phyloP scores from a whole-genome alignment of 2,888 invertebrate genomes.

The Nyleta sp. region DNA sequence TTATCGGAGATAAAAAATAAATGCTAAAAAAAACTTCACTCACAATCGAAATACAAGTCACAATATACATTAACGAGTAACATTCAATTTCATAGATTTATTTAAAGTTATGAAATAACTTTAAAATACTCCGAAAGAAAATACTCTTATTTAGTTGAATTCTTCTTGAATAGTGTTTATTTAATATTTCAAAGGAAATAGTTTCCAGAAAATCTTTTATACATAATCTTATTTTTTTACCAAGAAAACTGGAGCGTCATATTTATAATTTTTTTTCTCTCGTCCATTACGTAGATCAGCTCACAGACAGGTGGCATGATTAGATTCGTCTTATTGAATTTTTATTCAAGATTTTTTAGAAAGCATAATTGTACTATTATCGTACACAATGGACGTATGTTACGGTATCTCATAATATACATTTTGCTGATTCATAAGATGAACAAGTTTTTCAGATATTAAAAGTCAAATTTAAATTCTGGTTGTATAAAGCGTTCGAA shows the following conservation, averaged over 20 bases:
- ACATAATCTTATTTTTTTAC: background rate
- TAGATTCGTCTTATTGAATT: conserved; percentile 39
- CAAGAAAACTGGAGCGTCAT: background rate
- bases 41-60: too few relatives aligned
- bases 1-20: too few relatives aligned
- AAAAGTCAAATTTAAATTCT: conserved; percentile 28
- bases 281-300: conserved; percentile 14
- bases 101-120: too few relatives aligned
- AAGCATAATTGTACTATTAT: conserved; percentile 46
- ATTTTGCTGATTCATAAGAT: conserved; percentile 51
- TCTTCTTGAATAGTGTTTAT: background rate
- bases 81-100: too few relatives aligned
- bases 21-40: too few relatives aligned
- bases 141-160: too few relatives aligned
- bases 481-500: conserved; percentile 9
- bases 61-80: too few relatives aligned
- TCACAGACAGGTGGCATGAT: conserved; percentile 34
- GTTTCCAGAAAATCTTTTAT: conserved; percentile 3
- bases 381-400: conserved; percentile 24
- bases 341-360: conserved; percentile 40
- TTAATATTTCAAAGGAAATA: background rate
- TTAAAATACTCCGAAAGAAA: too few relatives aligned
- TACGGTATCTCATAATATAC: conserved; percentile 28
- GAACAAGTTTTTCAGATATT: conserved; percentile 42
- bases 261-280: conserved; percentile 1